Base-by-base conservation (phyloP, 2,888 invertebrate genomes). In the Drosophila mercatorum region DNA sequence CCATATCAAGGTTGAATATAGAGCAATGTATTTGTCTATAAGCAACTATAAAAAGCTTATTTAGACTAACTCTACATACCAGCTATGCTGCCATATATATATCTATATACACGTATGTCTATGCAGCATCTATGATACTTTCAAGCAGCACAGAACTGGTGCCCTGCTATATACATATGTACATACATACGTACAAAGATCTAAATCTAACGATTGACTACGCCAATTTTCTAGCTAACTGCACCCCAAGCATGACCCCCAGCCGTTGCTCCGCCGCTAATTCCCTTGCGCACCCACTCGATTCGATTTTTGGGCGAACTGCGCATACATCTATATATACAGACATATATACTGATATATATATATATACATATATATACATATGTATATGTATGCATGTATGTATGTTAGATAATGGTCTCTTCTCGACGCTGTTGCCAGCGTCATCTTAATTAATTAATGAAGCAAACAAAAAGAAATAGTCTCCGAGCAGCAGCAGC, bases 371-470 rank as follows among this genome's bases (percentile, higher is more conserved):
- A 7, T 34, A 34, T 5, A 49, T 4, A 49, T 5, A 31, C 8
- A 31, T n/a, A 5, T 7, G 7, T 47, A 28, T 7, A 47, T 10
- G 28, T 47, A 8, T 7, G 8, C 10, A 10, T 28, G 10, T 31
- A n/a, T 49, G 0, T 49, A 31, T 49, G 12, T 38, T 70, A 64
- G 58, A 58, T 47, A 67, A 60, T 40, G 47, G 56, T 17, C 55
- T 60, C 78, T 61, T 44, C 53, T 40, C 31, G 26, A 38, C 53
- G 53, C 53, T 38, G 56, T 57, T 61, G 60, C 59, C 57, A 41
- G 55, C 76, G 71, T 78, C 77, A 75, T 69, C 74, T 74, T 52
- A 83, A 83, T 84, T 83, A 87, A 83, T 83, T 77, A 83, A 87
- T 68, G 66, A 66, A 73, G 59, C 71, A 69, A 71, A 70, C 58